Percentiles rank a stretch among this genome's conserved stretches.
Conservation (phyloP, 2,113 vertebrate species). For the Noctilio leporinus region DNA sequence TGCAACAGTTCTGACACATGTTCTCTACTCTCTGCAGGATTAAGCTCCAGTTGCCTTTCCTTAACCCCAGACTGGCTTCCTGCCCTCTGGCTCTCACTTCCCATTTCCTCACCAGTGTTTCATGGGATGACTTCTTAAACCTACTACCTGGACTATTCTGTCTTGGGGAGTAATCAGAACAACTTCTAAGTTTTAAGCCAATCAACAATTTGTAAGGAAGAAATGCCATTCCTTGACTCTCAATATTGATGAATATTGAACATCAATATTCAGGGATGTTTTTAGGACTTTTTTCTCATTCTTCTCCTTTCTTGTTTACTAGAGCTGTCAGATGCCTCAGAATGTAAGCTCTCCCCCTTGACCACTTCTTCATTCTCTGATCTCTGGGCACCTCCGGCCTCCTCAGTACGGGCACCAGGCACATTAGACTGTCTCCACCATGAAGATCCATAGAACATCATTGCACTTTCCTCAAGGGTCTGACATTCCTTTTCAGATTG, state of each 20-base stretch:
- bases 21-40: too few relatives aligned
- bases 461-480: not conserved
- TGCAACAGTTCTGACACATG: not conserved
- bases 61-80: not conserved
- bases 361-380: not conserved
- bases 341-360: not conserved
- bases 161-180: not conserved
- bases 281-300: not conserved
- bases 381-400: not conserved
- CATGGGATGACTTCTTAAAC: not conserved
- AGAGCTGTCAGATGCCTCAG: not conserved
- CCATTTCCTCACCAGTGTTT: not conserved
- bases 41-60: not conserved
- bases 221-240: too few relatives aligned
- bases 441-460: not conserved
- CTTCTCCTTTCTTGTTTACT: not conserved
- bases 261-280: not conserved
- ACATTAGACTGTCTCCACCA: fast-evolving
- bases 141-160: not conserved
- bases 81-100: not conserved
- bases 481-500: not conserved
- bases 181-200: not conserved
- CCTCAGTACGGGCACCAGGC: not conserved
- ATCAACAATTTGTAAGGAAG: too few relatives aligned
- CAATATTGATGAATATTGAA: too few relatives aligned